Base-by-base conservation (phyloP, 2,113 vertebrate species). In the Seriola quinqueradiata region DNA sequence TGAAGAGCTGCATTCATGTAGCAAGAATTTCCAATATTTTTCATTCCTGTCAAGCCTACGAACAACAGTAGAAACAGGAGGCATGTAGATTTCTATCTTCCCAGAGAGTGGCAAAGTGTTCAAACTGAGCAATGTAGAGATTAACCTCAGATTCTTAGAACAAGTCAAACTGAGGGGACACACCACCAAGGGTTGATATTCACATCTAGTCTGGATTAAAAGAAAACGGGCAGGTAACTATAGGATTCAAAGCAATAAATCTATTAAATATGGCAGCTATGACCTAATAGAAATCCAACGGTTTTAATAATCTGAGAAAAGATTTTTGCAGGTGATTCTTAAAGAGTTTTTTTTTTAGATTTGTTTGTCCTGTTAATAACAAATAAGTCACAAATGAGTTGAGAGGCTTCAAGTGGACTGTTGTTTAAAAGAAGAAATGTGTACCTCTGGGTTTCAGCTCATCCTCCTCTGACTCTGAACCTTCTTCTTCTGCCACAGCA, bases 1-100 rank as follows among this genome's bases (percentile, higher is more conserved):
- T 99, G 98, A 70, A 99, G 95, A 4, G 98, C 98, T 4, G 98
- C 97, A 1, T 99, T 99, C 98, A 99, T 99, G 93, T 99, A 99
- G 93, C 98, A 99, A 25, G 98, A 99, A 92, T 99, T 99, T 46
- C 98, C 98, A 1, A 99, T 97, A 84, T 99, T 99, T 93, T 99
- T 99, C 97, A 99, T 99, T 85, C 98, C 98, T 2, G 98, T 99
- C 87, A 99, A 96, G 77, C 98, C 98, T 96, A 14, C 2, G 80
- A 68, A 84, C 46, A 73, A 71, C 8, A 90, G 25, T 3, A 64
- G 4, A 60, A 46, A 52, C 10, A 70, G 40, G 5, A 77, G 23
- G 5, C 8, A 13, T 46, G 2, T 23, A 40, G 50, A 19, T 40
- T 8, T 16, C 38, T 60, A 21, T 50, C 16, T 54, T 60, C 0